A percentile compares a stretch with the other conserved stretches of the same genome.
These are phyloP conservation scores for Eolophus roseicapilla DNA, from an alignment of 2,113 vertebrate species.

Conservation along the genomic window DNA sequence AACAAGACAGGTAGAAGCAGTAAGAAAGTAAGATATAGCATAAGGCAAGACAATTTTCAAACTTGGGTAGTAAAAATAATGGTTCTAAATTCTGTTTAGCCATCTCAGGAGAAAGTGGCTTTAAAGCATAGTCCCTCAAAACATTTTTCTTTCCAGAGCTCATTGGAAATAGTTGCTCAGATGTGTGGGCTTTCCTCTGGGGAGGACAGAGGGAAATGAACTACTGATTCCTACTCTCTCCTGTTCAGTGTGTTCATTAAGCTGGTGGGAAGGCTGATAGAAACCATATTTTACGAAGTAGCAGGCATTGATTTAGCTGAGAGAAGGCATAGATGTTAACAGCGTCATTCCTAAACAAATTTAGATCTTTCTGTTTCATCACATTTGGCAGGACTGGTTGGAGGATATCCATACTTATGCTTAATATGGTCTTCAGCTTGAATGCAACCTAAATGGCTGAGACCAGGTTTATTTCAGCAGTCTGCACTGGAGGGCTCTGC, in stretches of 20 bases:
- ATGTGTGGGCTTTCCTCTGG: not conserved
- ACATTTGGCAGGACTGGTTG: not conserved
- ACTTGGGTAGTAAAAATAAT: not conserved
- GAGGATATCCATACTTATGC: not conserved
- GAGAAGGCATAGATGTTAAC: not conserved
- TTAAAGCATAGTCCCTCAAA: not conserved
- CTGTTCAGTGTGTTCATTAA: not conserved
- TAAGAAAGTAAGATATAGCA: not conserved
- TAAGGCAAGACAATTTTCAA: constrained; percentile 1
- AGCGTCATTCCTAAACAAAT: not conserved
- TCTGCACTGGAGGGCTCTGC: not conserved
- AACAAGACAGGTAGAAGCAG: constrained; percentile 28
- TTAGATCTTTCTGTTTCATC: not conserved
- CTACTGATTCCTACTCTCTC: not conserved
- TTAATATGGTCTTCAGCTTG: not conserved
- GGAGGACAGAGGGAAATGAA: not conserved
- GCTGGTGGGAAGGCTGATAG: not conserved
- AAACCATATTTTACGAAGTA: not conserved
- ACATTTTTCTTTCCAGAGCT: not conserved
- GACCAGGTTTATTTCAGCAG: not conserved
- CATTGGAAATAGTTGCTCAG: constrained; percentile 15
- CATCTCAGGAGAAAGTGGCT: not conserved
- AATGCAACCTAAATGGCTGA: not conserved
- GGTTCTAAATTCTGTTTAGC: not conserved
- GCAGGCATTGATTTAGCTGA: not conserved